These are phyloP conservation scores for Sphaeridia pumilis DNA, from an alignment of 2,888 invertebrate genomes.

Conservation along the genomic window DNA sequence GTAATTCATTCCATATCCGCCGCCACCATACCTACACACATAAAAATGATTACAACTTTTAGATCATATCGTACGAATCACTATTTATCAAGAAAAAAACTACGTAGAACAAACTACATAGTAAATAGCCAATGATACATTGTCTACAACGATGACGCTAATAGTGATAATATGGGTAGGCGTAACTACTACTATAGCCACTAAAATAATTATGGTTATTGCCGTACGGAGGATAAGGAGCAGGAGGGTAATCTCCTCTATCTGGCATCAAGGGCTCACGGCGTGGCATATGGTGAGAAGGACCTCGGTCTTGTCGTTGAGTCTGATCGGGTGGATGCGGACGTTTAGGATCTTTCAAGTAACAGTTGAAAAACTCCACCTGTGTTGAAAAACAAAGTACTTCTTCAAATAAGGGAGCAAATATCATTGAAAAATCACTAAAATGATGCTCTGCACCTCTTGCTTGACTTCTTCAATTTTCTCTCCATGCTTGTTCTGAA, in stretches of 20 bases:
- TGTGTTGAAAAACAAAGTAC: conserved; percentile 35
- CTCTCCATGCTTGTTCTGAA: conserved; percentile 92
- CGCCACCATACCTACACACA: conserved; percentile 39
- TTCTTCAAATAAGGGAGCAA: neutral
- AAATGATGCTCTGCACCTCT: conserved; percentile 51
- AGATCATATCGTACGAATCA: too few species aligned
- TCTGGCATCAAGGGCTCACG: conserved; percentile 27
- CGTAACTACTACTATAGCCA: conserved; percentile 18
- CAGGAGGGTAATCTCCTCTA: conserved; percentile 22
- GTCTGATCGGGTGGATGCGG: conserved; percentile 65
- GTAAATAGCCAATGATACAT: too few species aligned
- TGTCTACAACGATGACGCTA: too few species aligned
- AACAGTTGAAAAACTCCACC: conserved; percentile 94
- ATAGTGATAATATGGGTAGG: conserved; percentile 16
- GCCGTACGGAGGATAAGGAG: conserved; percentile 18
- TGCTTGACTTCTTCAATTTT: conserved; percentile 95
- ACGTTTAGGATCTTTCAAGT: conserved; percentile 79
- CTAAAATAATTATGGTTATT: conserved; percentile 1
- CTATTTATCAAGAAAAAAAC: too few species aligned
- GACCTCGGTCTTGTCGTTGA: conserved; percentile 34
- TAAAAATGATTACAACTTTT: too few species aligned
- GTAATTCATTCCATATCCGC: conserved; percentile 39
- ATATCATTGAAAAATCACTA: conserved; percentile 2
- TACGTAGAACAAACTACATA: too few species aligned
- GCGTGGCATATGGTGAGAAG: conserved; percentile 32